phyloP scores from a whole-genome alignment of 2,113 vertebrate genomes.

The Caranx melampygus region DNA sequence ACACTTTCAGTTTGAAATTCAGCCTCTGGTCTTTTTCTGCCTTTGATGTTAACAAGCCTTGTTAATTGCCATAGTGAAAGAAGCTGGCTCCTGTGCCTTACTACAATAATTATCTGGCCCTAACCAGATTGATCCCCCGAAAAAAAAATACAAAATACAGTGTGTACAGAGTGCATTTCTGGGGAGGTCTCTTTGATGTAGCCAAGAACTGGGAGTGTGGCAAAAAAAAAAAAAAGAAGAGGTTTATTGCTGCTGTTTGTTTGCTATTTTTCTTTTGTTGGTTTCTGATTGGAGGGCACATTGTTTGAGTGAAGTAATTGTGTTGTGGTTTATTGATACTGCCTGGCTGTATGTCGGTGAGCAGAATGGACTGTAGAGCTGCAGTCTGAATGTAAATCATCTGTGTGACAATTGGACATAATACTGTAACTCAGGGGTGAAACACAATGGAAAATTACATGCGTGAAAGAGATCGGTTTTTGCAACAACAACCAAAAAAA shows the following conservation, averaged over 20 bases:
- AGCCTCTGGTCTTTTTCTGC: constrained; percentile 53
- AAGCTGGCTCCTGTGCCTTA: constrained; percentile 44
- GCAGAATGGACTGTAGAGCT: not conserved
- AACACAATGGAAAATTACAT: constrained; percentile 6
- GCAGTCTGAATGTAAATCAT: constrained; percentile 45
- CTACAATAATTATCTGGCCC: constrained; percentile 60
- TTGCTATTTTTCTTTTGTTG: constrained; percentile 30
- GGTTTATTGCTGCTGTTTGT: constrained; percentile 52
- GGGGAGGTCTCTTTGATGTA: constrained; percentile 65
- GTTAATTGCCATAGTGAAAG: constrained; percentile 63
- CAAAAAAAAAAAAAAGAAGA: constrained; percentile 39
- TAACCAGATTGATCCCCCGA: constrained; percentile 49
- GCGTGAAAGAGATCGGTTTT: not conserved
- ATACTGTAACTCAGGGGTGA: not conserved
- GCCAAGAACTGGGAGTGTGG: constrained; percentile 21
- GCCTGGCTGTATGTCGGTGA: constrained; percentile 14
- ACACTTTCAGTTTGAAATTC: constrained; percentile 54
- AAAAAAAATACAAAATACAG: too few species aligned
- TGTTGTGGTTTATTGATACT: constrained; percentile 52
- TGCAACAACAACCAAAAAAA: not conserved
- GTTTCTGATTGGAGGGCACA: constrained; percentile 24
- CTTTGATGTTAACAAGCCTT: constrained; percentile 76
- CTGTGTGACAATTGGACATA: constrained; percentile 2
- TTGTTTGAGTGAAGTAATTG: constrained; percentile 42
- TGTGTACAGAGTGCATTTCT: constrained; percentile 37